Percentiles rank a stretch among this genome's conserved stretches.
Conservation (phyloP, 2,888 invertebrate genomes). For the Dicranocentrus wangi region DNA sequence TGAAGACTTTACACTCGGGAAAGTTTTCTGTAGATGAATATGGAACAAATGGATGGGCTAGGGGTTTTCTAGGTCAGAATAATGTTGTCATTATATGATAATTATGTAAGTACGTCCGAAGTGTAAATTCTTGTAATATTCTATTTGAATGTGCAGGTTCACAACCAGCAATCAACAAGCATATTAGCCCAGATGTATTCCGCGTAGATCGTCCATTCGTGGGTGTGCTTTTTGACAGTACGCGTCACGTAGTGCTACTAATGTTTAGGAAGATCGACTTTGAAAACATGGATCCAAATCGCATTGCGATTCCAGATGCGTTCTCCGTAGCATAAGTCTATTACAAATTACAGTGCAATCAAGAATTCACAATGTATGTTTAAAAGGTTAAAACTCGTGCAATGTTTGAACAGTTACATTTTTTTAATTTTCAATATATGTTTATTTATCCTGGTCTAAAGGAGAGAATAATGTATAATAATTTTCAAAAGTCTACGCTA, state of each 20-base stretch:
- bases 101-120: too few relatives aligned
- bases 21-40: slow-evolving; percentile 61
- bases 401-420: too few relatives aligned
- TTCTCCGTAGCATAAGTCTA: not conserved
- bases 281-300: slow-evolving; percentile 37
- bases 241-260: slow-evolving; percentile 52
- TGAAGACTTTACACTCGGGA: slow-evolving; percentile 50
- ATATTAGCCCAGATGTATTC: slow-evolving; percentile 59
- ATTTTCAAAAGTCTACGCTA: too few relatives aligned
- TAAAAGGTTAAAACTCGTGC: too few relatives aligned
- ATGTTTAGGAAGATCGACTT: slow-evolving; percentile 64
- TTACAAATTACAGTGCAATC: too few relatives aligned
- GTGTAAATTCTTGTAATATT: too few relatives aligned
- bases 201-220: slow-evolving; percentile 63
- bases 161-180: slow-evolving; percentile 36
- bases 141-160: too few relatives aligned
- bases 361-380: too few relatives aligned
- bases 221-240: slow-evolving; percentile 61
- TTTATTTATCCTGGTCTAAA: too few relatives aligned
- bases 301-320: slow-evolving; percentile 44
- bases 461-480: too few relatives aligned
- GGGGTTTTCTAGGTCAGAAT: slow-evolving; percentile 7
- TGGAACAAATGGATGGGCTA: slow-evolving; percentile 51
- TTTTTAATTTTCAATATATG: too few relatives aligned
- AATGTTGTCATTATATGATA: too few relatives aligned